These are phyloP conservation scores for Oscheius onirici DNA, from an alignment of 2,888 invertebrate species.

Conservation along the genomic window DNA sequence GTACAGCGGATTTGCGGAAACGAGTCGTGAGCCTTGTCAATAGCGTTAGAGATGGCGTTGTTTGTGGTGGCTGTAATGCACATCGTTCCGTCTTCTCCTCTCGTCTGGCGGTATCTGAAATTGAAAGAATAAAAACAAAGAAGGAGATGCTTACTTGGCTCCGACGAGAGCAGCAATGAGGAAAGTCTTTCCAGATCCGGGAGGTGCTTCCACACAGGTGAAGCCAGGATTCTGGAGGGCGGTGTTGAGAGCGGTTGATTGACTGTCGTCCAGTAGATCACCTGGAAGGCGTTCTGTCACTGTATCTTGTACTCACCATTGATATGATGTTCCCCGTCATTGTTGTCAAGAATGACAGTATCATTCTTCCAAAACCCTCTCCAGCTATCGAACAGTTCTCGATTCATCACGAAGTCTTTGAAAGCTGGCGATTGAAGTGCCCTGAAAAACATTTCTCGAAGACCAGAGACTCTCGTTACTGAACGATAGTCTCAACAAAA, in stretches of 20 bases:
- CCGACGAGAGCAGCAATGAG: slow-evolving; percentile 22
- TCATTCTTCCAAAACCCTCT: slow-evolving; percentile 17
- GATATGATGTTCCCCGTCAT: neutral
- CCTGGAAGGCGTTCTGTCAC: neutral
- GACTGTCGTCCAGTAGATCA: slow-evolving; percentile 4
- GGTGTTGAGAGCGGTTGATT: neutral
- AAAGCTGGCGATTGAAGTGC: too few species aligned
- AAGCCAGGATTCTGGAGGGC: slow-evolving; percentile 9
- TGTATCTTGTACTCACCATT: neutral
- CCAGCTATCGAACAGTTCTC: slow-evolving; percentile 14
- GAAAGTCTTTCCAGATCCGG: slow-evolving; percentile 24
- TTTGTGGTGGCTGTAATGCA: slow-evolving; percentile 27
- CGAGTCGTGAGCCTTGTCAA: slow-evolving; percentile 17
- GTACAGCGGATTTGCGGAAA: neutral
- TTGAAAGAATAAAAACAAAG: neutral
- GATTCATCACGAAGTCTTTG: slow-evolving; percentile 4
- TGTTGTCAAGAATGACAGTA: neutral
- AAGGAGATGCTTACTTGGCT: slow-evolving; percentile 7
- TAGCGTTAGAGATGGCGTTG: slow-evolving; percentile 26
- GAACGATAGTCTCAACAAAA: neutral
- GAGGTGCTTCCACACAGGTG: slow-evolving; percentile 26
- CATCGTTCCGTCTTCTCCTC: neutral
- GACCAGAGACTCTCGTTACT: neutral
- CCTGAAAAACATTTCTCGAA: neutral
- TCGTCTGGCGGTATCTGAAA: neutral